phyloP scores from a whole-genome alignment of 2,797 vertebrate species.

The Hirundo rustica region DNA sequence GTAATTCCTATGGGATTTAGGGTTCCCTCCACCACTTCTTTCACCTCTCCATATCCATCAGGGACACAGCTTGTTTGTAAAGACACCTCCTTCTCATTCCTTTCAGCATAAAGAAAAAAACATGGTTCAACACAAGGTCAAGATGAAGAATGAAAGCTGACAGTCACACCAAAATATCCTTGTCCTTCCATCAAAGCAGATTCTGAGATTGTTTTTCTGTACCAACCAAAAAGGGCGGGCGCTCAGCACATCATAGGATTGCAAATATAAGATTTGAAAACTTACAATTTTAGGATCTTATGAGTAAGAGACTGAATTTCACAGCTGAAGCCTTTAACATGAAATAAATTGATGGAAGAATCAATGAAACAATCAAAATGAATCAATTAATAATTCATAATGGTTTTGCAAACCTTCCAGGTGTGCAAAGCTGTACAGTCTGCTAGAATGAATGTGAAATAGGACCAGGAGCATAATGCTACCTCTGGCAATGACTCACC shows the following conservation, averaged over 20 bases:
- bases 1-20: background rate
- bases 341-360: background rate
- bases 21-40: background rate
- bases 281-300: background rate
- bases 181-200: background rate
- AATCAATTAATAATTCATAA: background rate
- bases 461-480: background rate
- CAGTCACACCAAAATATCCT: background rate
- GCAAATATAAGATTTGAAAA: background rate
- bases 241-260: background rate
- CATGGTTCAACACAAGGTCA: background rate
- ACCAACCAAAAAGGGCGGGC: background rate
- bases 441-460: background rate
- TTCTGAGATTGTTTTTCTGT: background rate
- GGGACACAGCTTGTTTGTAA: background rate
- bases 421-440: background rate
- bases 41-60: background rate
- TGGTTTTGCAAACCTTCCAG: background rate
- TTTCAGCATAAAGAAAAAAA: background rate
- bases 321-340: background rate
- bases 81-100: background rate
- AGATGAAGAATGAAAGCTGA: background rate
- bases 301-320: background rate
- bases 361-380: background rate
- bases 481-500: conserved; percentile 20